phyloP scores from a whole-genome alignment of 2,797 vertebrate genomes.

The Kryptolebias ocellatus region DNA sequence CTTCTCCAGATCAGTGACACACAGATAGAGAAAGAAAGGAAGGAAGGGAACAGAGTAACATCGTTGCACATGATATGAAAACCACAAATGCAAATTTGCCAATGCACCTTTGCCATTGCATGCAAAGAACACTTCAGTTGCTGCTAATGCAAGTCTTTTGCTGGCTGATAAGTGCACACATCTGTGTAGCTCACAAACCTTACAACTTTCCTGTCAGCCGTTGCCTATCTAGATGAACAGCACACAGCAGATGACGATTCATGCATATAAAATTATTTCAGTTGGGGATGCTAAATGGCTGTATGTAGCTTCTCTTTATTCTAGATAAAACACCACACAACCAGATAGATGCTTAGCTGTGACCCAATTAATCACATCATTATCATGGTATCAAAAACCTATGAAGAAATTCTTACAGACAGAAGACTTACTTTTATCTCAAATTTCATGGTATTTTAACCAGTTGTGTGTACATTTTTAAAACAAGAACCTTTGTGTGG shows the following conservation, averaged over 20 bases:
- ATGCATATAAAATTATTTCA: constrained; percentile 1
- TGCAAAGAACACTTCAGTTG: constrained; percentile 77
- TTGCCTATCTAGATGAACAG: constrained; percentile 25
- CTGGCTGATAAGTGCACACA: constrained; percentile 66
- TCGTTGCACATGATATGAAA: constrained; percentile 59
- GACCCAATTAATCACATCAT: too few species aligned
- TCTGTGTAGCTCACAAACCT: constrained; percentile 43
- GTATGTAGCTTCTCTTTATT: background rate
- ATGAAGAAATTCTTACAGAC: too few species aligned
- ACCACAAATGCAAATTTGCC: constrained; percentile 78
- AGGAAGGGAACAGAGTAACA: constrained; percentile 53
- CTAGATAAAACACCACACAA: background rate
- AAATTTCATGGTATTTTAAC: too few species aligned
- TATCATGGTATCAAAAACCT: background rate
- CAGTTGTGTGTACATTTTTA: too few species aligned
- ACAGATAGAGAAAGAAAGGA: constrained; percentile 34
- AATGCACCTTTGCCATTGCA: constrained; percentile 62
- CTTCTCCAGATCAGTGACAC: constrained; percentile 36
- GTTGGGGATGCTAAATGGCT: constrained; percentile 2
- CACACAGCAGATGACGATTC: constrained; percentile 26
- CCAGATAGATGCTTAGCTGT: background rate
- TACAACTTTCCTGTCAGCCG: constrained; percentile 40
- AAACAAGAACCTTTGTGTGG: too few species aligned
- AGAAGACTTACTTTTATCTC: too few species aligned
- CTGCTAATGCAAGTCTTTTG: constrained; percentile 76